Conservation (phyloP, 2,797 vertebrate species). For the Hephaestus fuliginosus region DNA sequence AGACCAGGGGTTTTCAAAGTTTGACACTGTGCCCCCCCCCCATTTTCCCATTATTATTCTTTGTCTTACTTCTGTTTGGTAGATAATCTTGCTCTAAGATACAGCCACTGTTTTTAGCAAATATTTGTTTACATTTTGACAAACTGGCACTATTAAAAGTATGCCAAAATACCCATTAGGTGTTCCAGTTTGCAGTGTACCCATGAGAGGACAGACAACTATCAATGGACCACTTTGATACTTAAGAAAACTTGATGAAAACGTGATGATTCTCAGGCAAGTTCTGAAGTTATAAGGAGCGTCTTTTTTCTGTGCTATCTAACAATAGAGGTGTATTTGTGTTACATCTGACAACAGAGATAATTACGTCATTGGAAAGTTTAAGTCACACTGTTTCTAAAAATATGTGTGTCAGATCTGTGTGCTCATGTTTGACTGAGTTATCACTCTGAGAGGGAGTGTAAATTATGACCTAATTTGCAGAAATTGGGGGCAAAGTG, state of each 20-base stretch:
- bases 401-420: background rate
- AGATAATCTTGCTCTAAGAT: background rate
- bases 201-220: background rate
- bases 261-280: background rate
- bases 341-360: too few relatives aligned
- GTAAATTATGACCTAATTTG: background rate
- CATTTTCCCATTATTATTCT: background rate
- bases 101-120: background rate
- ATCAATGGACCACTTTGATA: background rate
- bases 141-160: background rate
- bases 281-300: background rate
- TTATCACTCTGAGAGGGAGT: background rate
- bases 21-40: background rate
- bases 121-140: conserved; percentile 1
- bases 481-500: background rate
- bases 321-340: background rate
- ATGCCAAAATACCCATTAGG: background rate
- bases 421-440: background rate
- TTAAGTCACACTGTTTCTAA: background rate
- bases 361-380: background rate
- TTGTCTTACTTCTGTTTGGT: background rate
- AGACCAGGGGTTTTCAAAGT: conserved; percentile 47
- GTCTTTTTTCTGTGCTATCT: background rate
- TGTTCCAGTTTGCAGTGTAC: background rate
- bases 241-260: background rate